Evolutionary conservation across 2,797 vertebrate species (phyloP).

Genomic region (Prunella strophiata): DNA sequence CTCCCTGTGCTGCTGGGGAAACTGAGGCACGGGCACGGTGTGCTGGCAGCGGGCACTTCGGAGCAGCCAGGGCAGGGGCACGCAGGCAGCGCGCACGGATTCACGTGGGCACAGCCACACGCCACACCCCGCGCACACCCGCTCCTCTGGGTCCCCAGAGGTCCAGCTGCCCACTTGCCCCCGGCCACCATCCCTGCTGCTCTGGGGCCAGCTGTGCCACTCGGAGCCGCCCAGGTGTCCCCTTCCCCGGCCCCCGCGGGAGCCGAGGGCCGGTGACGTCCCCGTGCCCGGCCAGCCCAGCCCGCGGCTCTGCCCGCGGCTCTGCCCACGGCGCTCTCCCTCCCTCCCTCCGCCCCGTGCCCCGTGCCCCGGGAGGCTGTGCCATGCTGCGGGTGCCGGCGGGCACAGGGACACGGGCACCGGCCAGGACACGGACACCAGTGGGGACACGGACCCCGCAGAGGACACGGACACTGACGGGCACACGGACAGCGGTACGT

Average conservation of each 20-base stretch:
- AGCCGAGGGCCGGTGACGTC: not conserved
- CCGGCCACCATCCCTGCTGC: accelerated
- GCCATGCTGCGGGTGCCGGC: not conserved
- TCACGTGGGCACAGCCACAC: not conserved
- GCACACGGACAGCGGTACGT: not conserved
- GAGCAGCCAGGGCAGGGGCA: not conserved
- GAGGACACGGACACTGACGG: not conserved
- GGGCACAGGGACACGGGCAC: accelerated
- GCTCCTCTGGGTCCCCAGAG: not conserved
- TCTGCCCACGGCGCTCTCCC: not conserved
- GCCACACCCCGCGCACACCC: not conserved
- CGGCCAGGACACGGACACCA: not conserved
- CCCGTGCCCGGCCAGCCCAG: not conserved
- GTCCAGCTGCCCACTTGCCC: not conserved
- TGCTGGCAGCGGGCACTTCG: accelerated
- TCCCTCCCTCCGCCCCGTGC: not conserved
- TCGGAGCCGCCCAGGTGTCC: not conserved
- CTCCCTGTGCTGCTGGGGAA: not conserved
- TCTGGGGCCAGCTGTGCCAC: not conserved
- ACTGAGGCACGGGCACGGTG: not conserved
- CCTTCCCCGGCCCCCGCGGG: not conserved
- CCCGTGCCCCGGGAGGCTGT: not conserved
- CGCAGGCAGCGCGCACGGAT: not conserved
- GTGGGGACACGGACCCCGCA: no score
- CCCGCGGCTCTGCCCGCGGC: not conserved